Evolutionary conservation across 2,888 invertebrate genomes (phyloP).

Genomic region (Mayetiola destructor): DNA sequence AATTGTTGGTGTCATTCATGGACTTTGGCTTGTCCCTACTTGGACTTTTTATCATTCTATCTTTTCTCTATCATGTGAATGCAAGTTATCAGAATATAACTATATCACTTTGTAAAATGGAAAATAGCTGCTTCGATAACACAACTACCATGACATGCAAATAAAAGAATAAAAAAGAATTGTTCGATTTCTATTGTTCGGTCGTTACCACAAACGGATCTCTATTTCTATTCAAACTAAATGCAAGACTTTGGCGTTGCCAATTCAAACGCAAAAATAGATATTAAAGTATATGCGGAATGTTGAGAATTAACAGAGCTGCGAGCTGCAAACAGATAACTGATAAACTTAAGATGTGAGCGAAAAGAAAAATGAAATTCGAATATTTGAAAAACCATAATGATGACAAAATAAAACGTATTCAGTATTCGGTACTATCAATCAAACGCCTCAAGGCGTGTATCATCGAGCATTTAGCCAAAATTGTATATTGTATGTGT

Average conservation of each 20-base stretch:
- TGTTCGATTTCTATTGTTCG: conserved; percentile 2
- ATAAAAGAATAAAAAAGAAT: neutral
- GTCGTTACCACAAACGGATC: conserved; percentile 5
- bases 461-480: neutral
- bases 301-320: conserved; percentile 6
- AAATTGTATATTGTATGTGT: neutral
- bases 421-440: neutral
- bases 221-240: neutral
- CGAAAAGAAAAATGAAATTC: neutral
- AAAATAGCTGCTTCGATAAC: neutral
- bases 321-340: neutral
- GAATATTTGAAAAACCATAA: neutral
- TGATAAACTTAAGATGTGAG: too few relatives aligned
- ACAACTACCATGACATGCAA: neutral
- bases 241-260: neutral
- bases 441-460: neutral
- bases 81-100: neutral
- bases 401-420: neutral
- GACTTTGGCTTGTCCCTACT: neutral
- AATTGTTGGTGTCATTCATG: conserved; percentile 8
- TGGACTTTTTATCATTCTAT: too few relatives aligned
- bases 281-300: neutral
- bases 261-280: conserved; percentile 8
- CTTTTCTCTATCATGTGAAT: neutral
- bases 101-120: neutral